A percentile compares a stretch with the other conserved stretches of the same genome.
phyloP scores from a whole-genome alignment of 2,888 invertebrate species.

The Clostera curtula region DNA sequence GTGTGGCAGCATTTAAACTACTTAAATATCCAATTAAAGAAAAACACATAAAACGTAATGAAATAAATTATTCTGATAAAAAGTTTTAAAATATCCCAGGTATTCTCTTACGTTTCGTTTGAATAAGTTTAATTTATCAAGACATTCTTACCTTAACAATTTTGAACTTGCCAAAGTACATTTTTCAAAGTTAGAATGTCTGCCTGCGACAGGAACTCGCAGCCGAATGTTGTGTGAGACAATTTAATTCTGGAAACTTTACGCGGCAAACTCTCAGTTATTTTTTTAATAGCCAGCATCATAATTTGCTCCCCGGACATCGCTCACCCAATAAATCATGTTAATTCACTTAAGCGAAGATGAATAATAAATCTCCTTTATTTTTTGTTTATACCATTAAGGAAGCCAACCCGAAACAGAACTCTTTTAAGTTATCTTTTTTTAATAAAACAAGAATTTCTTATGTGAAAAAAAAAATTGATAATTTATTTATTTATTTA shows the following conservation, averaged over 20 bases:
- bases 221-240: constrained; percentile 22
- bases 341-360: constrained; percentile 14
- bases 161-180: constrained; percentile 2
- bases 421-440: too few species aligned
- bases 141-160: not conserved
- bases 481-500: too few species aligned
- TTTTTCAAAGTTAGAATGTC: constrained; percentile 10
- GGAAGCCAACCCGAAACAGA: too few species aligned
- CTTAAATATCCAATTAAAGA: too few species aligned
- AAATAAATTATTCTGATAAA: too few species aligned
- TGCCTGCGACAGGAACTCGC: constrained; percentile 20
- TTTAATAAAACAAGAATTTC: too few species aligned
- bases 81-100: too few species aligned
- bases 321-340: constrained; percentile 21
- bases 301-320: constrained; percentile 26
- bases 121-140: not conserved
- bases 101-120: not conserved
- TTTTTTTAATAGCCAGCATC: constrained; percentile 33
- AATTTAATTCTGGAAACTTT: constrained; percentile 36
- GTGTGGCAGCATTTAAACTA: too few species aligned
- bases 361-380: constrained; percentile 5
- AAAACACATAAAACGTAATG: too few species aligned
- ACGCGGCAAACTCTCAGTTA: constrained; percentile 26
- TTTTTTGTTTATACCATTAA: not conserved
- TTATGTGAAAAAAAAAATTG: too few species aligned